Percentiles rank a stretch among this genome's conserved stretches.
Evolutionary conservation across 2,113 vertebrate species (phyloP).

Genomic region (Daboia siamensis): DNA sequence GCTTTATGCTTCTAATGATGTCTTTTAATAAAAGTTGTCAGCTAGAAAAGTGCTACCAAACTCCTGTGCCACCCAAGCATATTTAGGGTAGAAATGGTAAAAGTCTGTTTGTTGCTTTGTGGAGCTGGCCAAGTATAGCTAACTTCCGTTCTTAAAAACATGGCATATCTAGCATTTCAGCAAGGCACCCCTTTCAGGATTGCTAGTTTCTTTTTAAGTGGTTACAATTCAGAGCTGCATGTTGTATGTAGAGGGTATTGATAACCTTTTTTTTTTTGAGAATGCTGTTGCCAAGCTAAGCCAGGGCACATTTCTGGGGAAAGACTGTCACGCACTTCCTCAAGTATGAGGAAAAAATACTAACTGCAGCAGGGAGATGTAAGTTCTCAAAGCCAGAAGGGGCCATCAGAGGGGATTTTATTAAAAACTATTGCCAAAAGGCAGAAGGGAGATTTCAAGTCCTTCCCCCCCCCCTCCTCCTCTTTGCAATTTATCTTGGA

Average conservation of each 20-base stretch:
- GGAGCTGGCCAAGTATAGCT: neutral
- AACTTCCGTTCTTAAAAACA: neutral
- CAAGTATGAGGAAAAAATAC: neutral
- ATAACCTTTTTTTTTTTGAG: neutral
- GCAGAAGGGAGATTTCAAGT: neutral
- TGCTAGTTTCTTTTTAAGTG: constrained; percentile 1
- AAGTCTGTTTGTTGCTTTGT: neutral
- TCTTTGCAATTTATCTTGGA: neutral
- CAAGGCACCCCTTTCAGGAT: neutral
- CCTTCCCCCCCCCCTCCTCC: neutral
- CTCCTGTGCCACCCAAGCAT: neutral
- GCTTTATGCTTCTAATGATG: neutral
- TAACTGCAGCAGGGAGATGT: neutral
- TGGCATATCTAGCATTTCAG: neutral
- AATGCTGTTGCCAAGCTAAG: neutral
- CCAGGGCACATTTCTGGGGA: neutral
- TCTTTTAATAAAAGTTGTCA: neutral
- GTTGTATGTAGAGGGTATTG: neutral
- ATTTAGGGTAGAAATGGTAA: neutral
- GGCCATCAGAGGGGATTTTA: neutral
- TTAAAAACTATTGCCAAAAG: neutral
- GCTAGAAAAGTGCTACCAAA: neutral
- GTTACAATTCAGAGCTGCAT: neutral
- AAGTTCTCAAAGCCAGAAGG: neutral
- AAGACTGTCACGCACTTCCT: neutral